Evolutionary conservation across 2,888 invertebrate species (phyloP), one percentile per base, ranked within the genome.

Genomic region (Spisula subtruncata): DNA sequence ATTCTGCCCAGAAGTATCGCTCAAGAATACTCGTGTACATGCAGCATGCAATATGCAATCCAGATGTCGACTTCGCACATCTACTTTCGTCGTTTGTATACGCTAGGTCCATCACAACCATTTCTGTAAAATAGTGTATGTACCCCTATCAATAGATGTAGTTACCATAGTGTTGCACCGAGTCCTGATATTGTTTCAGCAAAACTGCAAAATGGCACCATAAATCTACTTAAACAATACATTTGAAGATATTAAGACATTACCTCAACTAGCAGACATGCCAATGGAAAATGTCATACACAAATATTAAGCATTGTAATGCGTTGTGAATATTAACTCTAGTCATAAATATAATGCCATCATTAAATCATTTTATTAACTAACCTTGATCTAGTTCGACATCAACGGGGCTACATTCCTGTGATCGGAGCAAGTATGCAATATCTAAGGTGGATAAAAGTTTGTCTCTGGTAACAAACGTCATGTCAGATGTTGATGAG

Each of bases 31-130:
- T 29, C 6, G 81, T 54, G 12, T 29, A 20, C 20, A 86, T 10
- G 46, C 86, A 86, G 29, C 86, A 86, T 83, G 18, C 71, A 8
- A 48, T 25, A 66, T 83, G 66, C 4, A 46, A 46, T 16, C 48
- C 60, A 46, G 35, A n/a, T 2, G 14, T 25, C 8, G 29, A 35
- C 12, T 14, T n/a, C n/a, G 6, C 35, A 71, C 83, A 83, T 16
- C 4, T n/a, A 48, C 46, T 71, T 6, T 66, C 71, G 29, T 25
- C 25, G 8, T 35, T 29, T 10, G 60, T 35, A 5, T 29, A 60
- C 12, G 46, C 12, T 12, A 83, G 35, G 16, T 71, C 35, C 20
- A 83, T 48, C 5, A 46, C 14, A n/a, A 10, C 16, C 46, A 83
- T 32, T 16, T 66, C 83, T 83, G 35, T 5, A n/a, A 14, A 83